phyloP scores from a whole-genome alignment of 2,888 invertebrate species.

The Tipula confusa region DNA sequence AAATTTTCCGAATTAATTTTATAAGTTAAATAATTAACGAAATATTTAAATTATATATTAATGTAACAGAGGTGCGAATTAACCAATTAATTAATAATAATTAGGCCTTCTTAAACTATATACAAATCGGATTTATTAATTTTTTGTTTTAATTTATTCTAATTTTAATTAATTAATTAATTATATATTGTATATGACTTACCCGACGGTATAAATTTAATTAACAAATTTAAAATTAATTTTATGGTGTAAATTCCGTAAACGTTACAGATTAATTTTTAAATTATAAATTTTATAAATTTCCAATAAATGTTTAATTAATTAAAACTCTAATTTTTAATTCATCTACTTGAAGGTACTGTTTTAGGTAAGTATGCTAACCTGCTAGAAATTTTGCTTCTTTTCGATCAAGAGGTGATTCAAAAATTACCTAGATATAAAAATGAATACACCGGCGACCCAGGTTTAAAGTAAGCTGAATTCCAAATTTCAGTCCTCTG shows the following conservation, averaged over 20 bases:
- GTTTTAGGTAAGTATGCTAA: no score
- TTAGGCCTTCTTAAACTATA: no score
- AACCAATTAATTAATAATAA: slow-evolving; percentile 5
- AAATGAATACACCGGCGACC: no score
- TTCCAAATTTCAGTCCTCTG: no score
- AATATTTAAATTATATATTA: neutral
- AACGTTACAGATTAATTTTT: neutral
- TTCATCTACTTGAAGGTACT: no score
- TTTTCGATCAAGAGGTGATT: no score
- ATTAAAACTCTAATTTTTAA: no score
- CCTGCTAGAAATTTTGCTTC: no score
- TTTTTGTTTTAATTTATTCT: slow-evolving; percentile 20
- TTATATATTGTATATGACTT: no score
- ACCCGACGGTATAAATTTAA: neutral
- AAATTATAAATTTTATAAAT: neutral
- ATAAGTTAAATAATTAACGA: no score
- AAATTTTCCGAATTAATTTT: neutral
- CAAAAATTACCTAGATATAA: no score
- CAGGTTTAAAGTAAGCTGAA: no score
- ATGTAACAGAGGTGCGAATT: neutral
- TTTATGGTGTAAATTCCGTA: neutral
- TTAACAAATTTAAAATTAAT: neutral
- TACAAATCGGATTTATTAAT: neutral
- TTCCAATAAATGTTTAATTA: neutral
- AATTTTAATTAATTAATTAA: neutral